Evolutionary conservation across 1,140 invertebrate species (phyloP).

Genomic region (Gryon sp.): DNA sequence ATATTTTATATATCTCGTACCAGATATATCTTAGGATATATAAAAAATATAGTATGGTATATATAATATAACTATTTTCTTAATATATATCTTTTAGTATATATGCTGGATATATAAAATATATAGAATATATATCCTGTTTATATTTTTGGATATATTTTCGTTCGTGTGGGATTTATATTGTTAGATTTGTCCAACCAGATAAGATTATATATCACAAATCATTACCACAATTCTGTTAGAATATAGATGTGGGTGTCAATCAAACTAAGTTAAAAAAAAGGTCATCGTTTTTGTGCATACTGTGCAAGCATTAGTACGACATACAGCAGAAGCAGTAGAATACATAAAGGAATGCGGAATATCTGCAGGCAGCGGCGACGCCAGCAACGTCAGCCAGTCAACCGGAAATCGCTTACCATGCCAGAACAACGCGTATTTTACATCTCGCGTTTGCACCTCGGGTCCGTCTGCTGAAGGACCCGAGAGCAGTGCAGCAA

Average conservation of each 20-base stretch:
- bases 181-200: no score
- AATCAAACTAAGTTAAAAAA: conserved; percentile 8
- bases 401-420: conserved; percentile 75
- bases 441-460: conserved; percentile 61
- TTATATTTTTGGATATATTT: no score
- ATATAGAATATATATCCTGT: no score
- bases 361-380: conserved; percentile 44
- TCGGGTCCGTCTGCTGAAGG: conserved; percentile 30
- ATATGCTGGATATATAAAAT: no score
- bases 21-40: no score
- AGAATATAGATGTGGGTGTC: conserved; percentile 5
- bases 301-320: conserved; percentile 23
- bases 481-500: conserved; percentile 62
- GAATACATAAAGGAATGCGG: conserved; percentile 40
- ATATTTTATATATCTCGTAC: no score
- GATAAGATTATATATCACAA: no score
- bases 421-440: conserved; percentile 66
- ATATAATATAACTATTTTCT: no score
- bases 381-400: conserved; percentile 69
- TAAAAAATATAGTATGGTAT: no score
- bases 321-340: conserved; percentile 30
- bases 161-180: no score
- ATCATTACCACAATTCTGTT: no score
- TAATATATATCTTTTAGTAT: no score
- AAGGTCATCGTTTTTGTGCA: conserved; percentile 12